These are phyloP conservation scores for Enteromius argenteus DNA, from an alignment of 2,797 vertebrate species.

Conservation along the genomic window DNA sequence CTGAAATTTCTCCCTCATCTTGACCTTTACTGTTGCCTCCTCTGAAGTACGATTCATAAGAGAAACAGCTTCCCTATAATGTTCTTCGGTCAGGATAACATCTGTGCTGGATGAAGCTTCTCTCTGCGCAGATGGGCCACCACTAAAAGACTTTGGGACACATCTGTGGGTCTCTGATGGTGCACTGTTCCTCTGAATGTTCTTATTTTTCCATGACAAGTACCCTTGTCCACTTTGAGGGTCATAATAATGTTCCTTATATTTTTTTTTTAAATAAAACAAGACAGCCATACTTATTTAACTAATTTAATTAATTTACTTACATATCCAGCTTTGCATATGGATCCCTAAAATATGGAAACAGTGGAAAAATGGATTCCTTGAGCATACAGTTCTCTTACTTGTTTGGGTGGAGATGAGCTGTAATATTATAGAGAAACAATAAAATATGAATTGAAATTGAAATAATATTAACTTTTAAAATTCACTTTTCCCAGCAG, in stretches of 20 bases:
- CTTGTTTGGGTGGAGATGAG: not conserved
- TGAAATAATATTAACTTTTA: too few species aligned
- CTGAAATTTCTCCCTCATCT: constrained; percentile 45
- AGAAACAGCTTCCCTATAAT: constrained; percentile 43
- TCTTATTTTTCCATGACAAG: constrained; percentile 46
- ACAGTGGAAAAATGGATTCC: not conserved
- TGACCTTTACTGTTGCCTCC: not conserved
- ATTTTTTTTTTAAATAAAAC: not conserved
- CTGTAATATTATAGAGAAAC: constrained; percentile 9
- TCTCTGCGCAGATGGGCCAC: constrained; percentile 27
- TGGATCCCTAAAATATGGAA: constrained; percentile 1
- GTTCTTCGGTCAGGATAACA: constrained; percentile 22
- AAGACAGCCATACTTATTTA: not conserved
- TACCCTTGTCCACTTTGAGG: constrained; percentile 38
- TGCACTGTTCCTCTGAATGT: constrained; percentile 36
- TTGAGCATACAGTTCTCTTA: constrained; percentile 13
- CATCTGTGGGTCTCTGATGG: not conserved
- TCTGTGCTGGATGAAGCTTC: constrained; percentile 24
- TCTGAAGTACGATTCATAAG: constrained; percentile 34
- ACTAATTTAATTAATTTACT: not conserved
- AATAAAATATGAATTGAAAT: not conserved
- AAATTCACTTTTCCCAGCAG: too few species aligned
- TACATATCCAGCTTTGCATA: not conserved
- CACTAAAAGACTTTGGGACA: not conserved
- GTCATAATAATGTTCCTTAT: constrained; percentile 44